These are phyloP conservation scores for Phyllostomus hastatus DNA, from an alignment of 2,113 vertebrate genomes.

Conservation along the genomic window DNA sequence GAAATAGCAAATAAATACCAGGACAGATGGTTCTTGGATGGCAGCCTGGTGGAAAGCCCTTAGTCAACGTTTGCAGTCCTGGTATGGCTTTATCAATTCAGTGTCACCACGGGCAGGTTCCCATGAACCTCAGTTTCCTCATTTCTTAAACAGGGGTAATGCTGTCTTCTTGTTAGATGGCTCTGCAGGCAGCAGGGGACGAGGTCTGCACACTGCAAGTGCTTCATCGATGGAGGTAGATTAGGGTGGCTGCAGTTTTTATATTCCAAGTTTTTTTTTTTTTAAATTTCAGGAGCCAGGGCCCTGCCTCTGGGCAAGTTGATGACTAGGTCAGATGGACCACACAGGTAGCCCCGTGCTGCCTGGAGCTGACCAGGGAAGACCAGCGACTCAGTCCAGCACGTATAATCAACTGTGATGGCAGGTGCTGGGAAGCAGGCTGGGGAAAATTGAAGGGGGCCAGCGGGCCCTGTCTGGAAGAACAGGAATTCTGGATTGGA, in stretches of 20 bases:
- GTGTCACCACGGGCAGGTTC: background rate
- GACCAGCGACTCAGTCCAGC: accelerated
- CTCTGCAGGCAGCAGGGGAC: background rate
- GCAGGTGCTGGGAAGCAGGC: background rate
- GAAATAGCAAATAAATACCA: background rate
- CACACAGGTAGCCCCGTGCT: background rate
- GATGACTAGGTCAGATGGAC: background rate
- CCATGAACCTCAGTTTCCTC: background rate
- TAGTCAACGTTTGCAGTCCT: background rate
- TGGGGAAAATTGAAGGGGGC: background rate
- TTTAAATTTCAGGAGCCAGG: background rate
- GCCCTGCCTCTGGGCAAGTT: background rate
- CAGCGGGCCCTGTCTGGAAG: background rate
- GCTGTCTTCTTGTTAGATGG: background rate
- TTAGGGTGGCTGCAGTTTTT: background rate
- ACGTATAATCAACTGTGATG: background rate
- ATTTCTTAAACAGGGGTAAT: background rate
- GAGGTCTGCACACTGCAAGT: background rate
- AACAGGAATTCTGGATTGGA: background rate
- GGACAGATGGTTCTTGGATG: background rate
- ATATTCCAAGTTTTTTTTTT: background rate
- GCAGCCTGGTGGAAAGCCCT: background rate
- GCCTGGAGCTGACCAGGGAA: too few relatives aligned
- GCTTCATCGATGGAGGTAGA: background rate
- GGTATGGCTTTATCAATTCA: background rate